Evolutionary conservation across 2,888 invertebrate genomes (phyloP), one percentile per base, ranked within the genome.

Genomic region (Limnephilus lunatus): DNA sequence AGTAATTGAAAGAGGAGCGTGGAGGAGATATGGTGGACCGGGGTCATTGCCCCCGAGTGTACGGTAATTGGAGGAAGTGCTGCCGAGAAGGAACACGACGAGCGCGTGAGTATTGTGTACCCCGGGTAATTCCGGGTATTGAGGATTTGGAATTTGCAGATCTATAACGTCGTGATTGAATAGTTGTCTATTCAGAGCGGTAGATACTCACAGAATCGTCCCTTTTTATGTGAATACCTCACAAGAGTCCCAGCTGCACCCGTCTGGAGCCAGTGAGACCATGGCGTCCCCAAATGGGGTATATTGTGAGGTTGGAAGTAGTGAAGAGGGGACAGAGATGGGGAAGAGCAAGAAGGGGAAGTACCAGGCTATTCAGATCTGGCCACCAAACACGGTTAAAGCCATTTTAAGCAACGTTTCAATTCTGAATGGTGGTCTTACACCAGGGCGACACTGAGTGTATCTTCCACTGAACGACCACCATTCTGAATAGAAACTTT

Each of bases 11-110:
- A 44, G 48, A n/a, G 44, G 30, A 48, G 39, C 86, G 48, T 3
- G 68, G 68, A n/a, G 25, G n/a, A 39, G 25, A 85, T 48, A 86
- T 86, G 19, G 44, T 86, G 44, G 32, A 68, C 86, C 44, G 39
- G 44, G 85, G 86, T 86, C 86, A 86, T 86, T 48, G 86, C n/a
- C 86, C 25, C n/a, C 48, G 31, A 30, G 11, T 30, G 86, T 86
- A 86, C 86, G 86, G 44, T 86, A 86, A 86, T 86, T 86, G 86
- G 86, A 86, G 25, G 85, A 86, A 48, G 44, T 39, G 32, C 31
- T 83, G 35, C 35, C 5, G 25, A 7, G 68, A 53, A 53, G 53
- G 15, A 19, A 19, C 53, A 53, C 53, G 15, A 19, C 39, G 7
- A 39, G 39, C 39, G 39, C 39, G 39, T 5, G 39, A 7, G 39